phyloP scores from a whole-genome alignment of 2,888 invertebrate genomes.

The Drosophila flavopinicola region DNA sequence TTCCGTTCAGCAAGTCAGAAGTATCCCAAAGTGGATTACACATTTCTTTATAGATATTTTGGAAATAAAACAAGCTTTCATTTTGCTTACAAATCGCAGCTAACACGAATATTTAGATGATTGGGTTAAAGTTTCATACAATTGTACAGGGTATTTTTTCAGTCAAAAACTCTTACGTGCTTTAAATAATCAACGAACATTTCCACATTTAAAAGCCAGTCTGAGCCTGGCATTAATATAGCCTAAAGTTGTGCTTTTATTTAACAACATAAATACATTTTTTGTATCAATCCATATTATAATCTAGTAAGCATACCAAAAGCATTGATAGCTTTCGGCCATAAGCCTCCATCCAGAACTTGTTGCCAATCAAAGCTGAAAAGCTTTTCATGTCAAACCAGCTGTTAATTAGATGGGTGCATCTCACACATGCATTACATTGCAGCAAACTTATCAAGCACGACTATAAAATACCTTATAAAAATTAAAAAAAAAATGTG shows the following conservation, averaged over 20 bases:
- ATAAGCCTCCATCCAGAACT: slow-evolving; percentile 1
- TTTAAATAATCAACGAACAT: not conserved
- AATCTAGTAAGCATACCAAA: slow-evolving; percentile 18
- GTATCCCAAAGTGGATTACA: too few species aligned
- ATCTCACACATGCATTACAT: not conserved
- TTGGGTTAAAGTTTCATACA: too few species aligned
- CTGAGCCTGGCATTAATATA: slow-evolving; percentile 34
- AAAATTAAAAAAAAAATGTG: not conserved
- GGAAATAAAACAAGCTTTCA: too few species aligned
- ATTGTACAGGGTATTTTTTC: slow-evolving; percentile 4
- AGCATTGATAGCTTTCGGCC: slow-evolving; percentile 12
- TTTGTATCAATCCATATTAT: slow-evolving; percentile 5
- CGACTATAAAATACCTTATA: slow-evolving; percentile 12
- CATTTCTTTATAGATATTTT: too few species aligned
- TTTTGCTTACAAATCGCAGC: too few species aligned
- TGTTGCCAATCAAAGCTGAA: slow-evolving; percentile 19
- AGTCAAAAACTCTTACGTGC: not conserved
- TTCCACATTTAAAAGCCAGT: slow-evolving; percentile 14
- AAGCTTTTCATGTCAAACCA: slow-evolving; percentile 29
- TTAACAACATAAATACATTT: slow-evolving; percentile 7
- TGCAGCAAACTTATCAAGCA: not conserved
- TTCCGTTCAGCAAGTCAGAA: too few species aligned
- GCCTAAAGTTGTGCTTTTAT: slow-evolving; percentile 28
- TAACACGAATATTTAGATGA: too few species aligned
- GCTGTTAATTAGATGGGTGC: slow-evolving; percentile 53